Conservation (phyloP, 2,113 vertebrate genomes). For the Neomonachus schauinslandi region DNA sequence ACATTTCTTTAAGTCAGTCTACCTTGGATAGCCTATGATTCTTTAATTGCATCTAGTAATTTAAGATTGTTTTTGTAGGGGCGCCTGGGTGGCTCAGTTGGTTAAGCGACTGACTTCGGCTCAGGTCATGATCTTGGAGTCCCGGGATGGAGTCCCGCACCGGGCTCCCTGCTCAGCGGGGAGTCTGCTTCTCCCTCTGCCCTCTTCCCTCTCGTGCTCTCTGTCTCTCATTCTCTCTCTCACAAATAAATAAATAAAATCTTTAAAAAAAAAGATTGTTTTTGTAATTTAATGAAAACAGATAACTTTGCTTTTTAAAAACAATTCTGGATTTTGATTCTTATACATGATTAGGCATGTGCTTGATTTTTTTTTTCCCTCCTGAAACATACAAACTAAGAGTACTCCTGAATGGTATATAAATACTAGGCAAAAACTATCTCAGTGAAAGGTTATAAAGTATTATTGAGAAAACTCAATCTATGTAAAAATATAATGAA, state of each 20-base stretch:
- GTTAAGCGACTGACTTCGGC: too few species aligned
- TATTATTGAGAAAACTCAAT: not conserved
- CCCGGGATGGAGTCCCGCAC: too few species aligned
- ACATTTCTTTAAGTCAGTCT: not conserved
- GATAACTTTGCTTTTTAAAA: not conserved
- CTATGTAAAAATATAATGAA: not conserved
- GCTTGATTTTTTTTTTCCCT: not conserved
- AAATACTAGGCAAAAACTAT: not conserved
- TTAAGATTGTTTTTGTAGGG: not conserved
- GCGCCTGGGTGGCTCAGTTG: too few species aligned
- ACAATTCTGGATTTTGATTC: not conserved
- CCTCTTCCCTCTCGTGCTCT: too few species aligned
- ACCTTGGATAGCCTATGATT: not conserved
- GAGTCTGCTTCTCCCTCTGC: too few species aligned
- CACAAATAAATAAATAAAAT: too few species aligned
- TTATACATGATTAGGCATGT: not conserved
- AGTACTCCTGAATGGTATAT: not conserved
- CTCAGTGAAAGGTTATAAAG: not conserved
- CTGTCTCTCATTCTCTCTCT: too few species aligned
- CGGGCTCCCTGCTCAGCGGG: too few species aligned
- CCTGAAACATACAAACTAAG: not conserved
- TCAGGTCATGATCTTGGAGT: too few species aligned
- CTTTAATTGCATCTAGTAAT: not conserved
- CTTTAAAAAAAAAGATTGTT: too few species aligned
- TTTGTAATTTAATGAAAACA: not conserved